phyloP scores from a whole-genome alignment of 2,888 invertebrate species.

The Euspilapteryx auroguttella region DNA sequence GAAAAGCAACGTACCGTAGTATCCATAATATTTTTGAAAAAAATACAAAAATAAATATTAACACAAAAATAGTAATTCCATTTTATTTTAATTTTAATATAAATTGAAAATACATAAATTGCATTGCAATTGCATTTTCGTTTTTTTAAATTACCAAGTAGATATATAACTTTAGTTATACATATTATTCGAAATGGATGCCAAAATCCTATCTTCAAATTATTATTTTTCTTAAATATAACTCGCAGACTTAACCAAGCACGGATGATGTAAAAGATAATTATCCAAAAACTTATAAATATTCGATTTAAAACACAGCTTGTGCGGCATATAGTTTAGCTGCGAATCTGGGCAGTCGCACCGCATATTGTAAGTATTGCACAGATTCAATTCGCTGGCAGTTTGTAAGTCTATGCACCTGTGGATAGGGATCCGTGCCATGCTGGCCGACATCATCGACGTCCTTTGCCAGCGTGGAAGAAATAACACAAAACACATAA shows the following conservation, averaged over 20 bases:
- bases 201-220: too few relatives aligned
- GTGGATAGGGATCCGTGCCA: slow-evolving; percentile 55
- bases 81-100: too few relatives aligned
- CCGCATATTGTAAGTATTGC: slow-evolving; percentile 13
- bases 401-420: slow-evolving; percentile 30
- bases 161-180: too few relatives aligned
- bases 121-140: slow-evolving; percentile 5
- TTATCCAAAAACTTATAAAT: slow-evolving; percentile 24
- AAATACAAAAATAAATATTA: slow-evolving; percentile 3
- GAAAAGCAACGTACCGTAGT: slow-evolving; percentile 18
- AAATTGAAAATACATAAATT: slow-evolving; percentile 5
- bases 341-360: slow-evolving; percentile 39
- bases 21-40: slow-evolving; percentile 2
- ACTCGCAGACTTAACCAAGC: slow-evolving; percentile 33
- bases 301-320: slow-evolving; percentile 31
- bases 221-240: slow-evolving; percentile 38
- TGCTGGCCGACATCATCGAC: slow-evolving; percentile 49
- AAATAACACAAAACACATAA: slow-evolving; percentile 7
- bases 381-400: neutral
- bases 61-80: slow-evolving; percentile 40
- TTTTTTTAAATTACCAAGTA: too few relatives aligned
- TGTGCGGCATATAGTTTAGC: slow-evolving; percentile 35
- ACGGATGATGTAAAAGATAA: slow-evolving; percentile 38
- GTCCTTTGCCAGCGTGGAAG: slow-evolving; percentile 42
- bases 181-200: too few relatives aligned